phyloP scores from a whole-genome alignment of 2,113 vertebrate species.

The Rhombomys opimus region DNA sequence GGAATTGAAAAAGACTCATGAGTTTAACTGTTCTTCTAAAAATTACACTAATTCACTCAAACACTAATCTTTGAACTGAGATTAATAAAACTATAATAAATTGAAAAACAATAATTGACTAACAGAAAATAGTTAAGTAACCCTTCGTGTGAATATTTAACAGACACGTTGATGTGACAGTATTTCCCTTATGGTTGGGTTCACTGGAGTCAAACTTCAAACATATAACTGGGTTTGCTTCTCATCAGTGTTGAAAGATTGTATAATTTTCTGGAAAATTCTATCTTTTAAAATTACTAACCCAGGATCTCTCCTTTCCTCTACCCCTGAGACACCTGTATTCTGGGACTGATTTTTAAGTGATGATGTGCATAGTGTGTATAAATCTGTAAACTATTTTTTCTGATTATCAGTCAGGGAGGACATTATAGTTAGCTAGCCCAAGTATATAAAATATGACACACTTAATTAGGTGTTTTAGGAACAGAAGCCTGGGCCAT shows the following conservation, averaged over 20 bases:
- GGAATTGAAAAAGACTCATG: constrained; percentile 11
- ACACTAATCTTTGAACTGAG: constrained; percentile 55
- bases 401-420: constrained; percentile 34
- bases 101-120: constrained; percentile 67
- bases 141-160: constrained; percentile 60
- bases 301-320: neutral
- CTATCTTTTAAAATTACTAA: constrained; percentile 64
- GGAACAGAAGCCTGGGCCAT: neutral
- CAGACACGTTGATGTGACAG: constrained; percentile 68
- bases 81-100: constrained; percentile 44
- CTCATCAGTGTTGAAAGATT: constrained; percentile 74
- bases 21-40: constrained; percentile 59
- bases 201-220: constrained; percentile 67
- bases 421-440: constrained; percentile 12
- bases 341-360: constrained; percentile 66
- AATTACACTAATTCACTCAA: constrained; percentile 28
- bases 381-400: neutral
- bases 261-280: constrained; percentile 68
- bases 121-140: constrained; percentile 65
- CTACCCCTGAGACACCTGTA: constrained; percentile 23
- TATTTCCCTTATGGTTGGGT: constrained; percentile 43
- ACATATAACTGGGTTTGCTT: constrained; percentile 61
- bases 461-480: neutral
- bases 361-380: constrained; percentile 28
- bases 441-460: neutral